Evolutionary conservation across 2,888 invertebrate species (phyloP).

Genomic region (Pseudococcus jackbeardsleyi): DNA sequence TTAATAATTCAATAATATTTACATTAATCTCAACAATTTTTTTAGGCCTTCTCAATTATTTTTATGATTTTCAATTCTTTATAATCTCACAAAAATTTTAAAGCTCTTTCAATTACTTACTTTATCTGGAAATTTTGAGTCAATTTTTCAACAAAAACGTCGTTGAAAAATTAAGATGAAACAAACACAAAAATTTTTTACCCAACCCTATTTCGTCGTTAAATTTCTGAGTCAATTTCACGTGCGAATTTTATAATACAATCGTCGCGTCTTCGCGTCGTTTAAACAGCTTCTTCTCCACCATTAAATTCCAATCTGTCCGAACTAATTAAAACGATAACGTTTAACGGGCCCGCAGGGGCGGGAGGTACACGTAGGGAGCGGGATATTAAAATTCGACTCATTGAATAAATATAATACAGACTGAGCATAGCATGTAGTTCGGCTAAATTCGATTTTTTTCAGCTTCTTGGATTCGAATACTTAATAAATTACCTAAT

Average conservation of each 20-base stretch:
- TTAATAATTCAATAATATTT: too few species aligned
- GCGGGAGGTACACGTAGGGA: neutral
- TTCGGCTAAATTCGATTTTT: neutral
- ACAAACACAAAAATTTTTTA: neutral
- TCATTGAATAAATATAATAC: neutral
- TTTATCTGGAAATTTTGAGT: too few species aligned
- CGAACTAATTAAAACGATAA: neutral
- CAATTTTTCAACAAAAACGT: neutral
- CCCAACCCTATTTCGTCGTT: neutral
- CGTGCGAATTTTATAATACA: neutral
- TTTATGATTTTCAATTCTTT: neutral
- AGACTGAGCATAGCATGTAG: neutral
- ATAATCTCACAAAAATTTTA: neutral
- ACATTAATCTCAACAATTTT: too few species aligned
- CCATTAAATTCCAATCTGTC: conserved; percentile 1
- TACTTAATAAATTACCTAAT: conserved; percentile 12
- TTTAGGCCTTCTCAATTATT: neutral
- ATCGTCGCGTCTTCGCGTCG: neutral
- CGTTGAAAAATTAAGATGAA: neutral
- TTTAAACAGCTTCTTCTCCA: conserved; percentile 1
- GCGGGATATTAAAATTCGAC: neutral
- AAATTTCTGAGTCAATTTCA: neutral
- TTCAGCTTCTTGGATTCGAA: neutral
- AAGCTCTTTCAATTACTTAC: too few species aligned
- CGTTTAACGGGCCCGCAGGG: neutral